Base-by-base conservation (phyloP, 2,113 vertebrate species). In the Heloderma charlesbogerti region DNA sequence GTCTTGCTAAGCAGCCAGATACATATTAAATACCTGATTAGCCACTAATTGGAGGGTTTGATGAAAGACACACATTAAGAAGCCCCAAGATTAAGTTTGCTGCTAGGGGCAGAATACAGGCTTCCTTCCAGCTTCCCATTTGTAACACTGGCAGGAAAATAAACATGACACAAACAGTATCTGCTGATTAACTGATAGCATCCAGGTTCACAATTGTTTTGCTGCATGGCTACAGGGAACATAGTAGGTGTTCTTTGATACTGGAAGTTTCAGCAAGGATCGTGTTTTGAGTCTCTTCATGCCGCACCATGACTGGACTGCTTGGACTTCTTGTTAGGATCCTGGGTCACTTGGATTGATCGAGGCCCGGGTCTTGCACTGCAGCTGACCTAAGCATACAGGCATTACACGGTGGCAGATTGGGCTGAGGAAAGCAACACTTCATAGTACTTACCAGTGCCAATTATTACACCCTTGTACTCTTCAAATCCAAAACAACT, bases 21-120 rank as follows among this genome's bases (percentile, higher is more conserved):
- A 66, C 81, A 45, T 88, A 84, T 84, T 88, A 78, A 91, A 69
- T 57, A 84, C 86, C 81, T 78, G 86, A 84, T 84, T 84, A 84
- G n/a, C 48, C 31, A 37, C 80, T 91, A 91, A 91, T 88, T 84
- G 72, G 45, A 69, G 71, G 45, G 57, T 48, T 67, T 78, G 79
- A 88, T 88, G 86, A 87, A 88, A 67, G 80, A 75, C 57, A 34
- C 16, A n/a, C 63, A 43, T 84, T 84, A 57, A 83, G 71, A 75
- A 84, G 72, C 57, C 74, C 57, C 48, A 67, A 84, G 60, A 69
- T 82, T 84, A 34, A 37, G 20, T 84, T 48, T 57, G 45, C 75
- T 54, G 31, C 67, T 84, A 10, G 43, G n/a, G 15, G 8, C 60
- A 78, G 51, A 48, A 63, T 60, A 87, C 57, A 51, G 54, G 51